These are phyloP conservation scores for Epinotia brunnichana DNA, from an alignment of 2,888 invertebrate genomes.

Conservation along the genomic window DNA sequence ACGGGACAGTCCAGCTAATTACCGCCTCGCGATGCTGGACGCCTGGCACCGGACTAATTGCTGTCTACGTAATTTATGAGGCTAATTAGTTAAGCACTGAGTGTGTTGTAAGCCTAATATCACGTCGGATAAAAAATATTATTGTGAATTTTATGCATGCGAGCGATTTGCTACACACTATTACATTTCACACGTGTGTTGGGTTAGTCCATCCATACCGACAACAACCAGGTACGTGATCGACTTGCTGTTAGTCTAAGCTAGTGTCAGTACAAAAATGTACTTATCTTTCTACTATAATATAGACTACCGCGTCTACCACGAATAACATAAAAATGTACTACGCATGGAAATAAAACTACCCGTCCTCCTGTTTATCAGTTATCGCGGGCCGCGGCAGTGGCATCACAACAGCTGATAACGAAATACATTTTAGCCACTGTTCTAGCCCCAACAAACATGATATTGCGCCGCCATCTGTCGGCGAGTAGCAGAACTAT, in stretches of 20 bases:
- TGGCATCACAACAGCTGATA: constrained; percentile 3
- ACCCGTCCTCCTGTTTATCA: not conserved
- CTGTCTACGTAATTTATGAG: constrained; percentile 49
- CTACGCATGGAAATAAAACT: not conserved
- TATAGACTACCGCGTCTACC: too few relatives aligned
- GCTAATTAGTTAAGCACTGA: constrained; percentile 35
- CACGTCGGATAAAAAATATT: not conserved
- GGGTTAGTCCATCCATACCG: too few relatives aligned
- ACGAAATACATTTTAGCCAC: not conserved
- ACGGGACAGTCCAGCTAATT: constrained; percentile 62
- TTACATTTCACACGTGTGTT: not conserved
- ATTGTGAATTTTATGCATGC: not conserved
- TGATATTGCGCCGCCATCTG: constrained; percentile 50
- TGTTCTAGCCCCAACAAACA: not conserved
- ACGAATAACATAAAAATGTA: not conserved
- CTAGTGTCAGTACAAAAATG: too few relatives aligned
- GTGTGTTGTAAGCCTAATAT: constrained; percentile 12
- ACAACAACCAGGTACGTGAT: too few relatives aligned
- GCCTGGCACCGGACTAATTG: constrained; percentile 53
- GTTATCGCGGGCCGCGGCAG: not conserved
- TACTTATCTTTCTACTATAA: too few relatives aligned
- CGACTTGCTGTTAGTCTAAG: too few relatives aligned
- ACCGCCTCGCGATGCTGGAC: constrained; percentile 52
- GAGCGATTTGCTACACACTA: not conserved
- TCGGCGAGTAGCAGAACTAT: constrained; percentile 47